A percentile compares a stretch with the other conserved stretches of the same genome.
Conservation (phyloP, 2,113 vertebrate species). For the Daubentonia madagascariensis region DNA sequence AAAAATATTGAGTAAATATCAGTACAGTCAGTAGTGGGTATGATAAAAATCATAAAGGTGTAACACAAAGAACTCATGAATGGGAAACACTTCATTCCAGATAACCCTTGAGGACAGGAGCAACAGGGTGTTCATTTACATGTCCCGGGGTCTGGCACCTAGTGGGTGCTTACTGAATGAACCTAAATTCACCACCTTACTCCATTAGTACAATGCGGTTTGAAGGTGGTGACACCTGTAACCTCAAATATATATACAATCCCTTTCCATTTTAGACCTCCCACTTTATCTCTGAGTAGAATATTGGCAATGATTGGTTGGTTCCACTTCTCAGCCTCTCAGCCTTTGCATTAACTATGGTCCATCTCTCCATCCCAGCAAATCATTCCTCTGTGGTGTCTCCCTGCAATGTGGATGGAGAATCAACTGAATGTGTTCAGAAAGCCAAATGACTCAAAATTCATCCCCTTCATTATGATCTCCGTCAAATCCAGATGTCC, state of each 20-base stretch:
- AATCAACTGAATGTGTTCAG: not conserved
- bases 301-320: not conserved
- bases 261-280: not conserved
- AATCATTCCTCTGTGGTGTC: not conserved
- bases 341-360: not conserved
- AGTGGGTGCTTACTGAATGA: not conserved
- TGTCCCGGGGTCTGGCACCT: not conserved
- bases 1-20: not conserved
- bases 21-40: not conserved
- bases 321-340: not conserved
- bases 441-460: not conserved
- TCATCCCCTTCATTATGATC: slow-evolving; percentile 22
- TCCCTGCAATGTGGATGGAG: not conserved
- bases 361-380: not conserved
- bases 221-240: not conserved
- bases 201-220: not conserved
- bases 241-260: not conserved
- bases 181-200: not conserved
- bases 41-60: not conserved
- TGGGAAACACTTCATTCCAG: not conserved
- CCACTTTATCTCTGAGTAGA: not conserved
- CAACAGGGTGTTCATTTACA: accelerated
- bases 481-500: slow-evolving; percentile 35
- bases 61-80: not conserved
- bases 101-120: not conserved